These are phyloP conservation scores for Chlamydotis undulata DNA, from an alignment of 2,113 vertebrate species.

Conservation along the genomic window DNA sequence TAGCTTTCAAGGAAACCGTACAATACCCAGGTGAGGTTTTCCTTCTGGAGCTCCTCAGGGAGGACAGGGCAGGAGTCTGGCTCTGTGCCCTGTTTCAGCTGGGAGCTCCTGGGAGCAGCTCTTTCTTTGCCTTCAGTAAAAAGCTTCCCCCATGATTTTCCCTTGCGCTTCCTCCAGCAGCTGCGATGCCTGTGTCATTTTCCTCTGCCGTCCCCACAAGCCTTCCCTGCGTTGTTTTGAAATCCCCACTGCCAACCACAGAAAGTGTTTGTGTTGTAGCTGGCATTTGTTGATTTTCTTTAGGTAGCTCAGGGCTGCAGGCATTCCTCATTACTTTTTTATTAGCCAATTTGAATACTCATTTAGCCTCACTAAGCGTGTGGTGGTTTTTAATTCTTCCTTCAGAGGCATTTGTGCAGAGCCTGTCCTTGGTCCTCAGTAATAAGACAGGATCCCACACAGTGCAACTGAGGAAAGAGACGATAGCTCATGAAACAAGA, in stretches of 20 bases:
- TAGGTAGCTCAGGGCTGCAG: conserved; percentile 58
- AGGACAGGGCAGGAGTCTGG: neutral
- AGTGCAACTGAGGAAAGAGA: neutral
- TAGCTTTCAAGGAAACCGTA: neutral
- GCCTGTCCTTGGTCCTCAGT: neutral
- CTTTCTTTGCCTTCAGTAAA: neutral
- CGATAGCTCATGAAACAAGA: neutral
- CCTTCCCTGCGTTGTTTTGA: conserved; percentile 15
- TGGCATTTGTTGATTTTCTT: conserved; percentile 65
- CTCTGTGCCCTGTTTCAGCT: neutral
- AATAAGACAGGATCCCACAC: neutral
- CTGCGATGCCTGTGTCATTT: neutral
- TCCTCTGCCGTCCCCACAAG: neutral
- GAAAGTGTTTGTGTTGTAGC: conserved; percentile 48
- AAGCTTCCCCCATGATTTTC: neutral
- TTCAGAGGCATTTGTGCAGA: neutral
- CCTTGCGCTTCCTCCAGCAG: neutral
- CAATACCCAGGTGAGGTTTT: neutral
- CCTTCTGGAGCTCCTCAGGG: neutral
- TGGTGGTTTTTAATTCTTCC: conserved; percentile 38
- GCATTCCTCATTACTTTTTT: conserved; percentile 71
- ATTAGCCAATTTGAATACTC: conserved; percentile 68
- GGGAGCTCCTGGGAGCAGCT: neutral
- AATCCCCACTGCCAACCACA: neutral
- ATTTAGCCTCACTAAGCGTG: conserved; percentile 49